These are phyloP conservation scores for Macaria liturata DNA, from an alignment of 2,888 invertebrate species.

Conservation along the genomic window DNA sequence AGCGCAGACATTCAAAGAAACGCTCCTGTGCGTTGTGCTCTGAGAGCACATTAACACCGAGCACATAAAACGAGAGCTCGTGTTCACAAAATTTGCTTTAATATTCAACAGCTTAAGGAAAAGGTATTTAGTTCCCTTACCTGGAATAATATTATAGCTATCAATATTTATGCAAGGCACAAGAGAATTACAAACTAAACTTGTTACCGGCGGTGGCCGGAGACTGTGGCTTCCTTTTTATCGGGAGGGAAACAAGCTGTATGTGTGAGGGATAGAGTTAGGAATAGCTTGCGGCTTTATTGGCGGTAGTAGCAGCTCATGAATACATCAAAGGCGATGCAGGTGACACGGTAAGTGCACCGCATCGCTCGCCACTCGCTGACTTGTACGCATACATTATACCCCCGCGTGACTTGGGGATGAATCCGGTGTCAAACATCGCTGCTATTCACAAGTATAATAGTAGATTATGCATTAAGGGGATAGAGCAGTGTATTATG, in stretches of 20 bases:
- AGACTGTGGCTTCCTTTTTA: slow-evolving; percentile 16
- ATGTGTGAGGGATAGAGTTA: slow-evolving; percentile 31
- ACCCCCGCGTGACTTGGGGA: slow-evolving; percentile 28
- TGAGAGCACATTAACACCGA: background rate
- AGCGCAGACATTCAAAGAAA: slow-evolving; percentile 13
- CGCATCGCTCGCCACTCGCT: slow-evolving; percentile 40
- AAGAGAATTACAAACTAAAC: slow-evolving; percentile 41
- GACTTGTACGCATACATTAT: slow-evolving; percentile 34
- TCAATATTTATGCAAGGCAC: slow-evolving; percentile 41
- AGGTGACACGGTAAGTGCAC: slow-evolving; percentile 46
- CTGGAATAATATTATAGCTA: slow-evolving; percentile 30
- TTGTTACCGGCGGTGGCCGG: slow-evolving; percentile 31
- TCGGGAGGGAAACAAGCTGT: slow-evolving; percentile 36
- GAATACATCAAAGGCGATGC: slow-evolving; percentile 45
- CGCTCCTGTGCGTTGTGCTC: background rate
- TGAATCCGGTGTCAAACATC: slow-evolving; percentile 27
- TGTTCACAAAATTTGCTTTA: background rate
- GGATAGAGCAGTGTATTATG: no score
- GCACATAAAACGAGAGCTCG: background rate
- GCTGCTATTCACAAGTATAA: no score
- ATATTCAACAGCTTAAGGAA: slow-evolving; percentile 3
- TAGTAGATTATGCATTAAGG: no score
- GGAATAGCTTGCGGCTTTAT: slow-evolving; percentile 26
- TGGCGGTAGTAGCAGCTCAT: slow-evolving; percentile 38
- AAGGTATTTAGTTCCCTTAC: slow-evolving; percentile 15